Base-by-base conservation (phyloP, 2,888 invertebrate genomes). In the Nomada ferruginata region DNA sequence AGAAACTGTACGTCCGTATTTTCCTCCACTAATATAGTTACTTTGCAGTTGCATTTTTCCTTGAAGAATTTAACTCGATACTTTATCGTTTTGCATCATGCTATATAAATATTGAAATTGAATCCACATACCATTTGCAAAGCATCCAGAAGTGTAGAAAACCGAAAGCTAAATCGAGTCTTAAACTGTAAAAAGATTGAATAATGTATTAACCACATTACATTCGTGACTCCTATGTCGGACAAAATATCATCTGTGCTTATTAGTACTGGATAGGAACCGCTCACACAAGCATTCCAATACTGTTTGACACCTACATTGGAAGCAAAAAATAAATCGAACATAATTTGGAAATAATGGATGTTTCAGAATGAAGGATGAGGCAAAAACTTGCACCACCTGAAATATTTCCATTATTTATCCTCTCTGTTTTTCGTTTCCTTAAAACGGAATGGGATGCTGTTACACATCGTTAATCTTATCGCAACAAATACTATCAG, bases 181-280 rank as follows among this genome's bases (percentile, higher is more conserved):
- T 96, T 96, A 92, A 96, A 96, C 0, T 95, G 94, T 42, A 93
- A 90, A 0, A 97, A 96, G 85, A 97, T 92, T 2, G 97, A 96
- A 93, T 95, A 97, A 91, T 97, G 97, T 20, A 98, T 94, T 44
- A 97, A 93, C 87, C 95, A 94, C 68, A 95, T 94, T 0, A 96
- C 96, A 91, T 96, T 95, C 0, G 95, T 95, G 9, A 97, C 94
- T 77, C 95, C 94, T 71, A 97, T 90, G 84, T 96, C 95, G 0
- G 94, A 94, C 69, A 97, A 94, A 87, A 96, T 95, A 18, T 94
- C 94, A 91, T 97, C 97, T n/a, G 96, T 96, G 88, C 96, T 96
- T 9, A 97, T 94, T 18, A 97, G 93, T 79, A 96, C 93, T 42
- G 95, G 94, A 57, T 94, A 94, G 13, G 91, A 84, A 10, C 95